Percentiles rank a stretch among this genome's conserved stretches.
These are phyloP conservation scores for western clawed frog (Xenopus tropicalis) DNA, from an alignment of 2,113 vertebrate species.

Conservation along the genomic window UCB_Xtro_10.0 CM004445.2:11462501-11463000, in stretches of 20 bases:
- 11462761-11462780: constrained; percentile 14
- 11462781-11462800: neutral
- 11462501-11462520: neutral
- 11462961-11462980: no score
- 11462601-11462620: constrained; percentile 38
- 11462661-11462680: constrained; percentile 3
- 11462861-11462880: neutral
- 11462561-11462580: constrained; percentile 25
- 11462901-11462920: no score
- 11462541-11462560: constrained; percentile 27
- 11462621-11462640: constrained; percentile 30
- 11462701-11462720: neutral
- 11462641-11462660: neutral
- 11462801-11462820: neutral
- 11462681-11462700: neutral
- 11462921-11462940: no score
- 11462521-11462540: constrained; percentile 30
- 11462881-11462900: neutral
- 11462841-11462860: neutral
- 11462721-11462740: neutral
- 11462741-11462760: constrained; percentile 28
- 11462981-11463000: no score
- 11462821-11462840: neutral
- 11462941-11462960: no score
- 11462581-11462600: constrained; percentile 38